phyloP scores from a whole-genome alignment of 2,113 vertebrate species.

The Callipepla californica region DNA sequence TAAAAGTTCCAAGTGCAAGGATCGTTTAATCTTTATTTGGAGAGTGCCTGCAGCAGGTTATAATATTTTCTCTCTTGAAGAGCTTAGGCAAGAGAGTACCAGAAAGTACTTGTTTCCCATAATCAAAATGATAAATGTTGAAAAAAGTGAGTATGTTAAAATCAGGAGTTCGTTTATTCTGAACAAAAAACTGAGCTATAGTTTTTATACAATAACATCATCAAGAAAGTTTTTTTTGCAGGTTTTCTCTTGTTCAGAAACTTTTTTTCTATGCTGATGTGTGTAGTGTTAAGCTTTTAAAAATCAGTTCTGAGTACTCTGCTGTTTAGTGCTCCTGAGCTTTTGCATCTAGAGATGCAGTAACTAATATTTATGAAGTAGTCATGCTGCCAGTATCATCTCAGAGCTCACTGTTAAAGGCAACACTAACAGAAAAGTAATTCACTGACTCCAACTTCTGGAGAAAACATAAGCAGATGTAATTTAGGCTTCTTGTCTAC shows the following conservation, averaged over 20 bases:
- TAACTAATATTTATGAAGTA: neutral
- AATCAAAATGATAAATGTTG: neutral
- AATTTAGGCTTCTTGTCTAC: neutral
- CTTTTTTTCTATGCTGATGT: neutral
- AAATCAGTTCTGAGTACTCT: neutral
- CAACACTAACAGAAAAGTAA: neutral
- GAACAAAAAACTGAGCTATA: accelerated
- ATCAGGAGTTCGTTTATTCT: neutral
- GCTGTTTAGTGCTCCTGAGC: neutral
- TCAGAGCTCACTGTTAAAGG: neutral
- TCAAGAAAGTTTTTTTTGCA: neutral
- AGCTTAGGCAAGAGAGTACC: neutral
- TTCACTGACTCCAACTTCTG: neutral
- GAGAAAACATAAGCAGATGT: neutral
- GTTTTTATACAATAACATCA: no score
- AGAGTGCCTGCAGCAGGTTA: neutral
- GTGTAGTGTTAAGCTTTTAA: neutral
- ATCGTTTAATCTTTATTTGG: neutral
- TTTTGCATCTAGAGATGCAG: no score
- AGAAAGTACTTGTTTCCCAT: neutral
- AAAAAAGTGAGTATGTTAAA: neutral
- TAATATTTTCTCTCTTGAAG: neutral
- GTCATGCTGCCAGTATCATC: neutral
- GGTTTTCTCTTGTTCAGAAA: neutral
- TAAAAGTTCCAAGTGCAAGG: neutral